Evolutionary conservation across 30 jellyfish, hydroid and myxozoan genomes (phyloP).

Genomic region (Pelagia noctiluca): DNA sequence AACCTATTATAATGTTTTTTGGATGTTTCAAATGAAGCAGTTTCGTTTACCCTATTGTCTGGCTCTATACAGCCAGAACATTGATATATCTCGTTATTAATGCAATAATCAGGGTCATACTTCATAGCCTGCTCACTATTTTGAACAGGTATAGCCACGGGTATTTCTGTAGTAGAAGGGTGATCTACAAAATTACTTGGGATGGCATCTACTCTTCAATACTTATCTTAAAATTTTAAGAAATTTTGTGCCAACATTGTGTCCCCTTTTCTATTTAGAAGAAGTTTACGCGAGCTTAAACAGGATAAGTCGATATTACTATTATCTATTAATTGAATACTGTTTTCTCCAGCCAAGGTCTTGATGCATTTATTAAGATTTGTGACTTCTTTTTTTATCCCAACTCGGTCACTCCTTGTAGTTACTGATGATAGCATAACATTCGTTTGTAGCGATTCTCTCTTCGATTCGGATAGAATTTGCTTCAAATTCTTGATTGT

Average conservation of each 20-base stretch:
- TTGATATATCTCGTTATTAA: neutral
- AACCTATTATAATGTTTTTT: neutral
- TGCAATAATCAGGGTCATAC: neutral
- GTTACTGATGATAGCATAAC: neutral
- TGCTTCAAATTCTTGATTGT: too few species aligned
- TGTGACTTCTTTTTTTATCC: constrained; percentile 1
- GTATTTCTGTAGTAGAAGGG: too few species aligned
- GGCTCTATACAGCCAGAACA: neutral
- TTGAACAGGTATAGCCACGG: neutral
- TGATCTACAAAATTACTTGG: too few species aligned
- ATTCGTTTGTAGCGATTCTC: neutral
- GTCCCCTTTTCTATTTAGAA: constrained; percentile 9
- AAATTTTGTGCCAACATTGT: constrained; percentile 3
- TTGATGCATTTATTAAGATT: neutral
- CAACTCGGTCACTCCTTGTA: constrained; percentile 1
- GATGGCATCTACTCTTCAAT: neutral
- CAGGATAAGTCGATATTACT: constrained; percentile 17
- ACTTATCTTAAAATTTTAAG: neutral
- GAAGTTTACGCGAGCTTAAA: neutral
- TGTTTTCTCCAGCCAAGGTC: neutral
- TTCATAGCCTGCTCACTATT: constrained; percentile 16
- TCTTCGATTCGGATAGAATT: constrained; percentile 4
- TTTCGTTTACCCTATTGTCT: too few species aligned
- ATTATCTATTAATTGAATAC: neutral
- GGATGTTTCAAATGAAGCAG: constrained; percentile 28